Percentiles rank a stretch among this genome's conserved stretches.
These are phyloP conservation scores for Argynnis bischoffii DNA, from an alignment of 2,888 invertebrate genomes.

Conservation along the genomic window DNA sequence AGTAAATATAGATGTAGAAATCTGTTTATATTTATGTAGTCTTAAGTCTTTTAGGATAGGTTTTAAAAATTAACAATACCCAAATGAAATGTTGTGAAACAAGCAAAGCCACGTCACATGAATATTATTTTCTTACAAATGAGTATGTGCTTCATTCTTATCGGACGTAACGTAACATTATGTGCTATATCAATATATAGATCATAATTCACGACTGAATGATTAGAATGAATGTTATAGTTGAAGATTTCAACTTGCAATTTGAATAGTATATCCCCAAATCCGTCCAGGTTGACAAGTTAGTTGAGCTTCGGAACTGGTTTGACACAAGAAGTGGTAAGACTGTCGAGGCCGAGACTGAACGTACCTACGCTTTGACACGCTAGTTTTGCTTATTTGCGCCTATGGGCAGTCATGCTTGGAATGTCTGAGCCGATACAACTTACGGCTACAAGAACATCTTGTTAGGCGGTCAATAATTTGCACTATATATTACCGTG, in stretches of 20 bases:
- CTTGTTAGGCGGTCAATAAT: slow-evolving; percentile 8
- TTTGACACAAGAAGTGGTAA: slow-evolving; percentile 73
- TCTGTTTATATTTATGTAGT: no score
- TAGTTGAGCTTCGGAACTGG: slow-evolving; percentile 52
- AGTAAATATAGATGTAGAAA: no score
- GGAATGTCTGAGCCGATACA: slow-evolving; percentile 66
- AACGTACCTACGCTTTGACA: slow-evolving; percentile 67
- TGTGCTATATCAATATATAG: slow-evolving; percentile 2
- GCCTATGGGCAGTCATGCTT: slow-evolving; percentile 70
- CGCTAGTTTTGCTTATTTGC: slow-evolving; percentile 54
- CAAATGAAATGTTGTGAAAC: no score
- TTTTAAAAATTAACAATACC: no score
- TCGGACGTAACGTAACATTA: slow-evolving; percentile 14
- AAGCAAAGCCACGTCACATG: no score
- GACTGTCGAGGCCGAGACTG: slow-evolving; percentile 68
- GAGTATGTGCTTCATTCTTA: not conserved
- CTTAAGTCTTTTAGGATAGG: no score
- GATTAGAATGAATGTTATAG: no score
- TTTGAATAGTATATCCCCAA: slow-evolving; percentile 1
- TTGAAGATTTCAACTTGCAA: not conserved
- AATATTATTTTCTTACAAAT: no score
- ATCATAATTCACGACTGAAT: no score
- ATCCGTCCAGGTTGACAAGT: slow-evolving; percentile 17
- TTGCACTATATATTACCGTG: slow-evolving; percentile 18
- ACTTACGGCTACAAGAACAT: slow-evolving; percentile 55